Percentiles rank a stretch among this genome's conserved stretches.
phyloP scores from a whole-genome alignment of 2,797 vertebrate species.

The Saguinus oedipus region DNA sequence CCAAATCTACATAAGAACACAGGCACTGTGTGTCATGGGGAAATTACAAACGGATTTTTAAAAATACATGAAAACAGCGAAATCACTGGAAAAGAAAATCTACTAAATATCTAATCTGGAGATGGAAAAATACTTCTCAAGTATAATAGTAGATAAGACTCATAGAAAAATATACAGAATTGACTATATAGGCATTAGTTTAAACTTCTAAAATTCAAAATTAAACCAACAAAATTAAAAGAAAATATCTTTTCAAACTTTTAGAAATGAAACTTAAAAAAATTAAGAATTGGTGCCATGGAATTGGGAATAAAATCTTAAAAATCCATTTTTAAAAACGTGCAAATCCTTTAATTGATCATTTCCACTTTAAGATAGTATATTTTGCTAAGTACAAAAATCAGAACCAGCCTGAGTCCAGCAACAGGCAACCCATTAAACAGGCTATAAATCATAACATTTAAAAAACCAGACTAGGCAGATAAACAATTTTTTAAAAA shows the following conservation, averaged over 20 bases:
- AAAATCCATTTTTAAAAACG: neutral
- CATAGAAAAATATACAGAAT: neutral
- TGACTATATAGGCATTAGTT: neutral
- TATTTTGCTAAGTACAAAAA: neutral
- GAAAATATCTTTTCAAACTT: neutral
- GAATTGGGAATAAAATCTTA: neutral
- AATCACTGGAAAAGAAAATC: neutral
- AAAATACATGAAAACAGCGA: neutral
- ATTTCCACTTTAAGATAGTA: neutral
- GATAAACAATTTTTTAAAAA: neutral
- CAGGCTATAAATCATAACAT: neutral
- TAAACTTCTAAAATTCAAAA: neutral
- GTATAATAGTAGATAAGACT: neutral
- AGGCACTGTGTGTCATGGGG: neutral
- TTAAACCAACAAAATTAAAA: conserved; percentile 4
- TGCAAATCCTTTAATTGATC: neutral
- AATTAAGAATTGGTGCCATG: neutral
- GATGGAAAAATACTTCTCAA: neutral
- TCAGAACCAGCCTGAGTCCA: neutral
- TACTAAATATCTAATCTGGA: neutral
- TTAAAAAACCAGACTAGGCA: neutral
- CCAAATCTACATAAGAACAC: neutral
- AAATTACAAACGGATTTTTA: neutral
- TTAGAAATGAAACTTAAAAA: neutral
- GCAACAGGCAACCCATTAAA: neutral